A percentile compares a stretch with the other conserved stretches of the same genome.
These are phyloP conservation scores for Drosophila tanythrix DNA, from an alignment of 2,888 invertebrate genomes.

Conservation along the genomic window DNA sequence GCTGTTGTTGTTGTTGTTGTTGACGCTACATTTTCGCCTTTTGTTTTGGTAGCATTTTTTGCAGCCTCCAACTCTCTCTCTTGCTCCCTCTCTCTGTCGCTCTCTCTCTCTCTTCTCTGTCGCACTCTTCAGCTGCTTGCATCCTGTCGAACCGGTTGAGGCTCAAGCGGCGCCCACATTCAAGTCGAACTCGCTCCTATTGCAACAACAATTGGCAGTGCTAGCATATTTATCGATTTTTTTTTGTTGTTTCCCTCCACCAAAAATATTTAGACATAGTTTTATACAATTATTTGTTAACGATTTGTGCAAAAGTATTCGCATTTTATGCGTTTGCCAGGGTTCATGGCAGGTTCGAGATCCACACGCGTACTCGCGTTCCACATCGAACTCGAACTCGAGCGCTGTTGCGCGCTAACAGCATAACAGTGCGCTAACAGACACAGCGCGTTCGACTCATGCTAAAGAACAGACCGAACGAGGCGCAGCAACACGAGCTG, in stretches of 20 bases:
- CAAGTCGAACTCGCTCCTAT: conserved; percentile 18
- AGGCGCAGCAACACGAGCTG: conserved; percentile 19
- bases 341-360: conserved; percentile 22
- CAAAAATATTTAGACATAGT: conserved; percentile 17
- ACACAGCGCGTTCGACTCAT: conserved; percentile 22
- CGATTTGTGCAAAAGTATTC: neutral
- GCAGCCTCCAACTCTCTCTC: conserved; percentile 14
- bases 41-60: conserved; percentile 64
- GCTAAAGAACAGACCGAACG: conserved; percentile 19
- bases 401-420: neutral
- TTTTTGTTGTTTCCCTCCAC: neutral
- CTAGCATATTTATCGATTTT: neutral
- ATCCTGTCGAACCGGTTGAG: conserved; percentile 74
- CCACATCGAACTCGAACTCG: conserved; percentile 54
- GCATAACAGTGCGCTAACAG: conserved; percentile 42
- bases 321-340: neutral
- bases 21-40: conserved; percentile 53
- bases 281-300: neutral
- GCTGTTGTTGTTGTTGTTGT: conserved; percentile 49
- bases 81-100: neutral
- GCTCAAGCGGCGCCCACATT: conserved; percentile 34
- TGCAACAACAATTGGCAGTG: neutral
- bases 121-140: conserved; percentile 30
- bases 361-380: conserved; percentile 48
- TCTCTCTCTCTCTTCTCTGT: neutral